Evolutionary conservation across 2,113 vertebrate species (phyloP).

Genomic region (Eira barbara): DNA sequence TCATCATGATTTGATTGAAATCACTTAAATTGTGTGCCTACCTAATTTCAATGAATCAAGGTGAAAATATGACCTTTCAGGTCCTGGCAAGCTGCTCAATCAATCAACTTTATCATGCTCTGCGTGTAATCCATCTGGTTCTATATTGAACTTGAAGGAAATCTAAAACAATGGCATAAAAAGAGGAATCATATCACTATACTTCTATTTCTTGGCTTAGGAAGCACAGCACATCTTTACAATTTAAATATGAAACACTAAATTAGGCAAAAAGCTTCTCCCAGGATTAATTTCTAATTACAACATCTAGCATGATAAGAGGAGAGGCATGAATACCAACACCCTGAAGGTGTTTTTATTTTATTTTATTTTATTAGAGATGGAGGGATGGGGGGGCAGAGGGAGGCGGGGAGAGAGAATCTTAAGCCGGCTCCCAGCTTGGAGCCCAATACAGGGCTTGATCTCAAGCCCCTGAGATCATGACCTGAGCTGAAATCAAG

Average conservation of each 20-base stretch:
- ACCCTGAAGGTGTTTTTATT: not conserved
- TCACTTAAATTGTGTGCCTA: constrained; percentile 60
- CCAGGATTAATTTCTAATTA: constrained; percentile 32
- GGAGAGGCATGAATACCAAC: not conserved
- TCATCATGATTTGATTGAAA: constrained; percentile 35
- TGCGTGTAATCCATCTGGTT: constrained; percentile 57
- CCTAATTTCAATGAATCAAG: constrained; percentile 74
- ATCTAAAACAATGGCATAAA: constrained; percentile 44
- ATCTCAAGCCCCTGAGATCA: not conserved
- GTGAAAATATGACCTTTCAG: constrained; percentile 78
- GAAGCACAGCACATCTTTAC: not conserved
- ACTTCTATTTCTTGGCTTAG: constrained; percentile 29
- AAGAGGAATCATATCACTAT: constrained; percentile 9
- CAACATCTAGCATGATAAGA: not conserved
- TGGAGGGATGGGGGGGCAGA: not conserved
- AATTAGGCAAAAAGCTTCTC: constrained; percentile 50
- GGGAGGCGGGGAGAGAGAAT: not conserved
- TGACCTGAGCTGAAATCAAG: not conserved
- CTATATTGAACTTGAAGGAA: constrained; percentile 67
- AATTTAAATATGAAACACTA: constrained; percentile 55
- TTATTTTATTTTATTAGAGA: not conserved
- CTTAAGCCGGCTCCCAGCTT: not conserved
- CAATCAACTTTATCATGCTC: constrained; percentile 71
- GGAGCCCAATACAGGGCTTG: not conserved
- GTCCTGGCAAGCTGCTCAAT: constrained; percentile 65